Evolutionary conservation across 2,113 vertebrate genomes (phyloP), one percentile per base, ranked within the genome.

Genomic region (Phrynosoma platyrhinos): DNA sequence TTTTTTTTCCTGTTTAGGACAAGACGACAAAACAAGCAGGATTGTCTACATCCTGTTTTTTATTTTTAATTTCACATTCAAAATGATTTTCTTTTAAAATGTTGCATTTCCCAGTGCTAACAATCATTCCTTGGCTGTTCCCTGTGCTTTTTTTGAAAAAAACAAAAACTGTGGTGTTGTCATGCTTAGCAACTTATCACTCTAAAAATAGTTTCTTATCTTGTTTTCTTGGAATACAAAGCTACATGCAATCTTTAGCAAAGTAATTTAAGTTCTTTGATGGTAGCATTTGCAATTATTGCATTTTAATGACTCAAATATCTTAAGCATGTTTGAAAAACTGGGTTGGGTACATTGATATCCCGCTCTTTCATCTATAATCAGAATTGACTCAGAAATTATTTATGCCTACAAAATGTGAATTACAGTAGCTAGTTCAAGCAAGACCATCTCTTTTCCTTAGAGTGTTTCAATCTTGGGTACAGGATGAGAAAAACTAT

Each of bases 331-430:
- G 36, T 84, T 13, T 0, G 0, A 52, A 79, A 81, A 21, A 27
- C 77, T 0, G 0, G 77, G 62, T 27, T 88, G 84, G 79, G 40
- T 58, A 0, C 0, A 10, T 68, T 5, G 1, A 6, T 14, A 42
- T 12, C 62, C 0, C 23, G 42, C 62, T 77, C 66, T 36, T 79
- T 66, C 82, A 52, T 82, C 0, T 0, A 0, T 0, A 1, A 69
- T 30, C 77, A 30, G 83, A 79, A 0, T 6, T 0, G 4, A 13
- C 81, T 90, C 74, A 0, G 0, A 2, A 0, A n/a, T 85, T 64
- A 16, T 0, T 0, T 62, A 40, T 87, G 40, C 4, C 0, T 0
- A 52, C 80, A 9, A 75, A n/a, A 32, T 66, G 14, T 0, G 0
- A 79, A 23, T 30, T 62, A 78, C 30, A 53, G 64, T 53, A 66